Percentiles rank a stretch among this genome's conserved stretches.
Evolutionary conservation across 2,888 invertebrate species (phyloP).

Genomic region (Nesidiocoris tenuis): DNA sequence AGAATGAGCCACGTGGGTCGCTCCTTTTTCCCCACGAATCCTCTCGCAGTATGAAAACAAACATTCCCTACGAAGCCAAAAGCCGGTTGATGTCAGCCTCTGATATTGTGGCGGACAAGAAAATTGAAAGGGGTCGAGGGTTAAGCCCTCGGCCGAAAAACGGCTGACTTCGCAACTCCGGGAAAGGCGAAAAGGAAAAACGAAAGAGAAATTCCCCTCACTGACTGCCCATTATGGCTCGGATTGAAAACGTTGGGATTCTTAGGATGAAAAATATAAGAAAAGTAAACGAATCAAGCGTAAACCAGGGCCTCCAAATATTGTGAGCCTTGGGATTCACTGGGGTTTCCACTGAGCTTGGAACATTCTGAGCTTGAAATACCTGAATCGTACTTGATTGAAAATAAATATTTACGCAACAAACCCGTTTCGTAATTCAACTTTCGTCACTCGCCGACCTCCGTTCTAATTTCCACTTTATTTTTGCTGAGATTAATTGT

Average conservation of each 20-base stretch:
- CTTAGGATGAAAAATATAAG: neutral
- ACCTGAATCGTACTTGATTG: too few relatives aligned
- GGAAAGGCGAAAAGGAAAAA: neutral
- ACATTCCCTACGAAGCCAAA: neutral
- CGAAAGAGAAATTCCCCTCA: neutral
- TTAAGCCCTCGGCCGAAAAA: neutral
- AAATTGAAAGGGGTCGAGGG: slow-evolving; percentile 15
- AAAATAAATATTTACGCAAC: too few relatives aligned
- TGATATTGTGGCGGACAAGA: slow-evolving; percentile 30
- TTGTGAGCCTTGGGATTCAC: too few relatives aligned
- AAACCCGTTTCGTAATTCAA: too few relatives aligned
- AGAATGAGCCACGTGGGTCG: neutral
- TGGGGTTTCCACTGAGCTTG: too few relatives aligned
- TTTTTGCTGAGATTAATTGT: too few relatives aligned
- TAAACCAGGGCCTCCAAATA: too few relatives aligned
- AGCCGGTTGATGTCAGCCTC: slow-evolving; percentile 24
- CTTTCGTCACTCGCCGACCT: too few relatives aligned
- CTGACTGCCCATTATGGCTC: neutral
- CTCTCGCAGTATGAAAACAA: neutral
- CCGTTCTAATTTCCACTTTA: too few relatives aligned
- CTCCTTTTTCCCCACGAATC: neutral
- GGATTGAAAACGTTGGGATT: neutral
- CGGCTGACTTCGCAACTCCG: slow-evolving; percentile 18
- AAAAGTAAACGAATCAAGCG: neutral
- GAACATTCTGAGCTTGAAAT: too few relatives aligned